These are phyloP conservation scores for Fistularia tabacaria DNA, from an alignment of 2,797 vertebrate species.

Conservation along the genomic window DNA sequence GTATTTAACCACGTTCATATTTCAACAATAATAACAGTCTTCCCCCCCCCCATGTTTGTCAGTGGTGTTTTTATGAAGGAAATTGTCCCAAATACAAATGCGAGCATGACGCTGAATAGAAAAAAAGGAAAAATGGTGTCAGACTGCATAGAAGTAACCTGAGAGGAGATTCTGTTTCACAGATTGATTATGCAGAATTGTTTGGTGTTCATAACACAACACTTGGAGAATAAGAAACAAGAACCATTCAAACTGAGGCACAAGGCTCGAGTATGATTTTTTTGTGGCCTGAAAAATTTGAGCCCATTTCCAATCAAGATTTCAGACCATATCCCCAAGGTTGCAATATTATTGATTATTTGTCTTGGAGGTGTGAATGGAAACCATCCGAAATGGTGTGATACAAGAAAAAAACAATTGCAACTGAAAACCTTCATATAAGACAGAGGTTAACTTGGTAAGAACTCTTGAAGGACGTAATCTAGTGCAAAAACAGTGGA, in stretches of 20 bases:
- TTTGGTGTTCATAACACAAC: slow-evolving; percentile 55
- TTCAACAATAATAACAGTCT: slow-evolving; percentile 67
- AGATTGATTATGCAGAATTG: slow-evolving; percentile 60
- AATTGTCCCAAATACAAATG: slow-evolving; percentile 45
- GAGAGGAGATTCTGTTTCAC: slow-evolving; percentile 72
- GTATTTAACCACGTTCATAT: slow-evolving; percentile 72
- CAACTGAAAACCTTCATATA: slow-evolving; percentile 61
- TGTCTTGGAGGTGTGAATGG: slow-evolving; percentile 8
- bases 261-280: slow-evolving; percentile 7
- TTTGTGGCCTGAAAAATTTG: slow-evolving; percentile 26
- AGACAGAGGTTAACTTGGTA: slow-evolving; percentile 54
- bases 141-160: slow-evolving; percentile 57
- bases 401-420: slow-evolving; percentile 29
- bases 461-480: slow-evolving; percentile 56
- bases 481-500: slow-evolving; percentile 80
- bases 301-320: slow-evolving; percentile 31
- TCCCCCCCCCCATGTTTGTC: slow-evolving; percentile 40
- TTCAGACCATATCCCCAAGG: slow-evolving; percentile 28
- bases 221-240: slow-evolving; percentile 6
- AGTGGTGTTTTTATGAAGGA: slow-evolving; percentile 42
- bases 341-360: no score
- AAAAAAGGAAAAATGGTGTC: slow-evolving; percentile 45
- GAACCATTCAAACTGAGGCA: slow-evolving; percentile 6
- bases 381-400: slow-evolving; percentile 43
- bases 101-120: slow-evolving; percentile 54